Conservation (phyloP, 2,888 invertebrate species). For the Thyatira batis region DNA sequence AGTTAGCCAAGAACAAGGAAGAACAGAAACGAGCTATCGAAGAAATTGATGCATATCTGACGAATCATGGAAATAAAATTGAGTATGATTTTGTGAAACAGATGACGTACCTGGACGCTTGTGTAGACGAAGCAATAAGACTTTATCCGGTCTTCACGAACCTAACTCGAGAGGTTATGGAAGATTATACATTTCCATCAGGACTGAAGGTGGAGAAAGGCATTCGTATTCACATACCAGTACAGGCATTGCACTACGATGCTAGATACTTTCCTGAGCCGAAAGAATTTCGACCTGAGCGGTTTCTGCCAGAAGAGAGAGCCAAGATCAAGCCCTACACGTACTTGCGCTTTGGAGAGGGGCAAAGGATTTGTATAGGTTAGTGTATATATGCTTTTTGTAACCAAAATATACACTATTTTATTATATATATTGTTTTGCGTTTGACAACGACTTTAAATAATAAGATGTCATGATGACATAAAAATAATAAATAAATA, state of each 20-base stretch:
- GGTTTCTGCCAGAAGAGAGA: conserved; percentile 38
- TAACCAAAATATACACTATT: too few relatives aligned
- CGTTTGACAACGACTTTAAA: too few relatives aligned
- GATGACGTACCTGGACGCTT: conserved; percentile 41
- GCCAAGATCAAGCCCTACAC: conserved; percentile 35
- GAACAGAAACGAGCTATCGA: conserved; percentile 23
- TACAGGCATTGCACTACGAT: conserved; percentile 36
- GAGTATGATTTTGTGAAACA: conserved; percentile 38
- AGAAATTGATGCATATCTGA: conserved; percentile 41
- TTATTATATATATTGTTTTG: too few relatives aligned
- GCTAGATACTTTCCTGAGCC: conserved; percentile 41
- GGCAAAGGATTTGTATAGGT: conserved; percentile 47
- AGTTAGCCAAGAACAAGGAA: conserved; percentile 34
- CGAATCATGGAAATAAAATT: conserved; percentile 23
- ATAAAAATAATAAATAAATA: too few relatives aligned
- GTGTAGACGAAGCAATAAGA: conserved; percentile 39
- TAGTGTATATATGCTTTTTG: too few relatives aligned
- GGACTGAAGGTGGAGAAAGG: conserved; percentile 39
- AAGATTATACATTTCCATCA: conserved; percentile 36
- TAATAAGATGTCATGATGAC: too few relatives aligned
- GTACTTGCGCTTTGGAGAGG: conserved; percentile 46
- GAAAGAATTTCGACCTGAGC: conserved; percentile 39
- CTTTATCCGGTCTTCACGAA: conserved; percentile 37
- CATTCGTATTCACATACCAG: conserved; percentile 40
- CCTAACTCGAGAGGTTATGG: conserved; percentile 34